Evolutionary conservation across 92 coral and sea anemone genomes (phyloP).

Genomic region (Palythoa grandis): DNA sequence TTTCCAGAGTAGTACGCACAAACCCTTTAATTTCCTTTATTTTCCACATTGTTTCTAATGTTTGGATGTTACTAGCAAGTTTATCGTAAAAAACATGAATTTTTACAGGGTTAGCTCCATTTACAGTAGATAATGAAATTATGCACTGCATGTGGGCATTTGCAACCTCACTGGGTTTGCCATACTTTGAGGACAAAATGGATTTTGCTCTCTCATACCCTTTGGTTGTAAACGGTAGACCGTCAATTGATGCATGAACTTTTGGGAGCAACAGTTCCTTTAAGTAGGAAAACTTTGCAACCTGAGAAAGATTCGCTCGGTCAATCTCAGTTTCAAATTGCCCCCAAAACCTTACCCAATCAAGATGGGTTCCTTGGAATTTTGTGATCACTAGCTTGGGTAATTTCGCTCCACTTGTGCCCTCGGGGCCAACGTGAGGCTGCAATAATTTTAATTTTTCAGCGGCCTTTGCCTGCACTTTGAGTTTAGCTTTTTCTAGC

Average conservation of each 20-base stretch:
- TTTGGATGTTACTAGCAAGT: not conserved
- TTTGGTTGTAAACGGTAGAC: slow-evolving; percentile 48
- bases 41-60: not conserved
- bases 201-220: slow-evolving; percentile 55
- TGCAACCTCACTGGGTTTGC: slow-evolving; percentile 27
- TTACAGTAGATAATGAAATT: no score
- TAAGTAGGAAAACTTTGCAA: slow-evolving; percentile 56
- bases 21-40: not conserved
- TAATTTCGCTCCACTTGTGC: slow-evolving; percentile 32
- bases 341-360: slow-evolving; percentile 59
- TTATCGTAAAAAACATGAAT: no score
- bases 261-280: slow-evolving; percentile 55
- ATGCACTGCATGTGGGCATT: not conserved
- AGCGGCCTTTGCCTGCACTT: no score
- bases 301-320: slow-evolving; percentile 50
- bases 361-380: slow-evolving; percentile 67
- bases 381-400: slow-evolving; percentile 59
- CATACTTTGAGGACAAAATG: not conserved
- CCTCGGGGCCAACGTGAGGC: no score
- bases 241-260: slow-evolving; percentile 48
- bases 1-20: not conserved
- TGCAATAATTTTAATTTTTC: no score
- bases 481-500: no score
- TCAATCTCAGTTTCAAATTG: slow-evolving; percentile 67
- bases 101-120: no score